Conservation (phyloP, 2,888 invertebrate species). For the Sminthurinus aureus region DNA sequence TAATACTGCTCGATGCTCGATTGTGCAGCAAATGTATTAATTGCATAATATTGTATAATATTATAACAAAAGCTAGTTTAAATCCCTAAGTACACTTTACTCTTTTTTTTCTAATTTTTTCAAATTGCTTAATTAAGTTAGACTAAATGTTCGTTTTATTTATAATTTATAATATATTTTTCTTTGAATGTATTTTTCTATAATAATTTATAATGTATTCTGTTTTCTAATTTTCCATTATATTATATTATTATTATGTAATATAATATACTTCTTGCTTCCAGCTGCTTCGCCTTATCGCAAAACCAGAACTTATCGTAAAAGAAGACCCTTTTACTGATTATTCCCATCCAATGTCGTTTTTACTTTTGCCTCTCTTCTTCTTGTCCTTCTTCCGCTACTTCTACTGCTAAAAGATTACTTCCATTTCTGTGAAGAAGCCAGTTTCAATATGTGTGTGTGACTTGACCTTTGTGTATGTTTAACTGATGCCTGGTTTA, state of each 20-base stretch:
- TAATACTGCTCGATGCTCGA: too few species aligned
- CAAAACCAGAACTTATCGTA: constrained; percentile 22
- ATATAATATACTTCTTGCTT: constrained; percentile 38
- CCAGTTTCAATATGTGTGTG: background rate
- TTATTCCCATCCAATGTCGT: constrained; percentile 12
- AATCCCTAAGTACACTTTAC: too few species aligned
- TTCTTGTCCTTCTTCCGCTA: background rate
- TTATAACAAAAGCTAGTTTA: too few species aligned
- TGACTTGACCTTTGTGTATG: constrained; percentile 26
- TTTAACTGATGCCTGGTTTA: background rate
- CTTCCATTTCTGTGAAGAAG: constrained; percentile 6
- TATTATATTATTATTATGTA: constrained; percentile 14
- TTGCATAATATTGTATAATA: too few species aligned
- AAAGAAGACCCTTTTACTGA: constrained; percentile 28
- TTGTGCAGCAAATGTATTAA: too few species aligned
- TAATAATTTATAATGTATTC: too few species aligned
- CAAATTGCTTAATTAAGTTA: too few species aligned
- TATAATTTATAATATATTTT: background rate
- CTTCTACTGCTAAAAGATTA: constrained; percentile 7
- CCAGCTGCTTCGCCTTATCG: constrained; percentile 41
- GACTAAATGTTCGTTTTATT: too few species aligned
- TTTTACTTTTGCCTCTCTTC: constrained; percentile 31
- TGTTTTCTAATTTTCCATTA: background rate
- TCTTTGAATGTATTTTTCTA: too few species aligned
- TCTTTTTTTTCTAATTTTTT: too few species aligned